Conservation (phyloP, 2,113 vertebrate species). For the Poeciliopsis retropinna region DNA sequence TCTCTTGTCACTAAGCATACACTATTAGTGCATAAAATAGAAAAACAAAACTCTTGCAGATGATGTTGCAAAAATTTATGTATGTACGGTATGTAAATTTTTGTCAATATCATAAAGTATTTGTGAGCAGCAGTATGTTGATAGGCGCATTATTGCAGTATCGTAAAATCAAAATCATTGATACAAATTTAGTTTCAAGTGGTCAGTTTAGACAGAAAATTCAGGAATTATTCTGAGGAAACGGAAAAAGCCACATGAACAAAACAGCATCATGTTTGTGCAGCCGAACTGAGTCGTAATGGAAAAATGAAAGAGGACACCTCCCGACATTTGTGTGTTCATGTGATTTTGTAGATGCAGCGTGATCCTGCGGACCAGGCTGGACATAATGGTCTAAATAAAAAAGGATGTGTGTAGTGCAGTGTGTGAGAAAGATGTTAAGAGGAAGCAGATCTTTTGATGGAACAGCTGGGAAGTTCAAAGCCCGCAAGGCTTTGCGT, state of each 20-base stretch:
- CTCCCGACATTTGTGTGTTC: background rate
- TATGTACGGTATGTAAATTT: too few species aligned
- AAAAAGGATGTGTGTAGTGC: slow-evolving; percentile 1
- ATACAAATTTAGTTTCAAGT: too few species aligned
- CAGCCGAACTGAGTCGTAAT: slow-evolving; percentile 4
- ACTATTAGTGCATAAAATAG: background rate
- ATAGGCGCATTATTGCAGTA: too few species aligned
- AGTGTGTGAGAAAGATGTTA: slow-evolving; percentile 7
- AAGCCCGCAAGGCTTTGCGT: slow-evolving; percentile 40
- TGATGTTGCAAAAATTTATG: too few species aligned
- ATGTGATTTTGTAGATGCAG: background rate
- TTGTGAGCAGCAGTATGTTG: too few species aligned
- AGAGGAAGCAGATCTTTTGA: slow-evolving; percentile 66
- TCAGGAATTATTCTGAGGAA: background rate
- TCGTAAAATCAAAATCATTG: too few species aligned
- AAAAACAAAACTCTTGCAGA: background rate
- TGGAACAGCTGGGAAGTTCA: slow-evolving; percentile 67
- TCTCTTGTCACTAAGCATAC: background rate
- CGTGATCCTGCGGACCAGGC: slow-evolving; percentile 11
- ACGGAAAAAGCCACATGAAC: background rate
- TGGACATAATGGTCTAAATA: slow-evolving; percentile 37
- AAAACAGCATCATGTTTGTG: slow-evolving; percentile 5
- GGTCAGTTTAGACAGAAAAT: background rate
- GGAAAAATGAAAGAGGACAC: slow-evolving; percentile 24
- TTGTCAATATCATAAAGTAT: too few species aligned